Evolutionary conservation across 2,888 invertebrate genomes (phyloP).

Genomic region (Hyposoter dolosus): DNA sequence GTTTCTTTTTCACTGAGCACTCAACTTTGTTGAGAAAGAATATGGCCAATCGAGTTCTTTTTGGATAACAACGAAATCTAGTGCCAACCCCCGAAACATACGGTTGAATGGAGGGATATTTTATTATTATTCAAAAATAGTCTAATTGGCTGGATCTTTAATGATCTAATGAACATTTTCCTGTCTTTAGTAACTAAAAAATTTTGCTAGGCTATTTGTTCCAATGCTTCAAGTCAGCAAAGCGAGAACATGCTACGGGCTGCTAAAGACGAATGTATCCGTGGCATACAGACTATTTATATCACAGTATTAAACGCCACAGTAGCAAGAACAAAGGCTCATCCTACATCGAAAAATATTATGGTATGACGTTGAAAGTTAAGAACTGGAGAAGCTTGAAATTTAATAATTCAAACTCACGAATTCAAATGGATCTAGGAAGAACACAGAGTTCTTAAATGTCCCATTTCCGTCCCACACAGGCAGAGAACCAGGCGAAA

Average conservation of each 20-base stretch:
- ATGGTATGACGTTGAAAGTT: neutral
- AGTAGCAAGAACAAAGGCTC: neutral
- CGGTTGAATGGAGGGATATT: no score
- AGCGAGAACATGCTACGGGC: neutral
- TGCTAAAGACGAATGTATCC: neutral
- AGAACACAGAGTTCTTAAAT: neutral
- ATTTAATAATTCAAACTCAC: neutral
- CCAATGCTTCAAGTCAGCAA: neutral
- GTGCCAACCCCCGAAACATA: no score
- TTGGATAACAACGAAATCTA: no score
- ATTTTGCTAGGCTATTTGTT: neutral
- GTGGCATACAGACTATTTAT: neutral
- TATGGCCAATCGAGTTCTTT: no score
- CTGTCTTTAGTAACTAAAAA: neutral
- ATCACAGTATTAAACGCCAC: neutral
- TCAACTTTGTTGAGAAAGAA: no score
- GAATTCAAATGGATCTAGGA: neutral
- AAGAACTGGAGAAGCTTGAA: neutral
- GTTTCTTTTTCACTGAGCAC: no score
- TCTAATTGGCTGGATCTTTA: no score
- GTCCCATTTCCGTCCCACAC: neutral
- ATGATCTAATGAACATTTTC: no score
- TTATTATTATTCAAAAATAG: no score
- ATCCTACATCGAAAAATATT: neutral
- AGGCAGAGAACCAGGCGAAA: neutral